Evolutionary conservation across 37 sponge, comb jelly and placozoan genomes (phyloP).

Genomic region (Hormiphora californensis): DNA sequence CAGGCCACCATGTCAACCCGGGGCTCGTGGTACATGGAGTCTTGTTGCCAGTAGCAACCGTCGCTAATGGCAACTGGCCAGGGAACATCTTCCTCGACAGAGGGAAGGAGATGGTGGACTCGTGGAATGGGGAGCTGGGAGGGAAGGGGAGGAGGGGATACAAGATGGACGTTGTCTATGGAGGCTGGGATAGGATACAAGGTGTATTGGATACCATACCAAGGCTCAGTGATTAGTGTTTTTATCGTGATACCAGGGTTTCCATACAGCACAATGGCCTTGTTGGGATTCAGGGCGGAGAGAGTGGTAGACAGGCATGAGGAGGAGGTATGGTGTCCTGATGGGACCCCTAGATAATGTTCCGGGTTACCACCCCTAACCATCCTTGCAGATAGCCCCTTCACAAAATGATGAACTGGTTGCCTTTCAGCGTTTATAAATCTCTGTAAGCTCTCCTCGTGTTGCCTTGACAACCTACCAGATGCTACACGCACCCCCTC

Average conservation of each 20-base stretch:
- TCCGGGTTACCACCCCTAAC: not conserved
- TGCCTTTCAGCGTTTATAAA: slow-evolving; percentile 6
- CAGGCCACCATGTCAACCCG: slow-evolving; percentile 1
- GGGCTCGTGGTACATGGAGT: slow-evolving; percentile 50
- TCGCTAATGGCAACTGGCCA: not conserved
- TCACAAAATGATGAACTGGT: slow-evolving; percentile 3
- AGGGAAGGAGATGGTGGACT: no score
- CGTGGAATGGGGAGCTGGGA: no score
- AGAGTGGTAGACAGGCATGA: not conserved
- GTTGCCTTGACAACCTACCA: not conserved
- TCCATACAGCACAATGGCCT: not conserved
- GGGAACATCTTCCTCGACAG: no score
- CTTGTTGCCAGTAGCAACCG: slow-evolving; percentile 17
- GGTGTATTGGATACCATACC: slow-evolving; percentile 40
- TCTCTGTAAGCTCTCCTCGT: slow-evolving; percentile 9
- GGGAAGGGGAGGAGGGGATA: no score
- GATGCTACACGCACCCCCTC: not conserved
- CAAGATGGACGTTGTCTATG: no score
- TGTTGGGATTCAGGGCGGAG: not conserved
- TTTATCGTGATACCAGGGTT: not conserved
- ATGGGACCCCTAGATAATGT: not conserved
- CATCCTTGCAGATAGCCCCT: slow-evolving; percentile 21
- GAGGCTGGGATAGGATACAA: no score
- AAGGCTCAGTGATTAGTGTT: not conserved
- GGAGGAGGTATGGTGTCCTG: not conserved